These are phyloP conservation scores for Amphimallon solstitiale DNA, from an alignment of 2,888 invertebrate species.

Conservation along the genomic window DNA sequence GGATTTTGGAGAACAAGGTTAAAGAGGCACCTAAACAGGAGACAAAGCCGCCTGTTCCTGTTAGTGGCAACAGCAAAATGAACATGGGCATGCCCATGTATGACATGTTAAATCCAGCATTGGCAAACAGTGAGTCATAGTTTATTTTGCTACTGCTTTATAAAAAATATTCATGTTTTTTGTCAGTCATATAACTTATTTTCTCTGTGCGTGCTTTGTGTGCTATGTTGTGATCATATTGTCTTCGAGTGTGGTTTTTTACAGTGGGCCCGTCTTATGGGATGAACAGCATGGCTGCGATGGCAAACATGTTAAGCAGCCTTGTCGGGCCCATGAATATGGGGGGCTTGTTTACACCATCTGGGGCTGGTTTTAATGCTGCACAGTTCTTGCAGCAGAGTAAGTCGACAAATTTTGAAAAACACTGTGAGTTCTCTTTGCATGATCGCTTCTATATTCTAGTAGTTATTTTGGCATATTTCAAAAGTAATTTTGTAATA, in stretches of 20 bases:
- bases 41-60: constrained; percentile 50
- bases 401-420: constrained; percentile 66
- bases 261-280: constrained; percentile 47
- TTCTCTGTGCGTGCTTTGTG: background rate
- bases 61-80: constrained; percentile 58
- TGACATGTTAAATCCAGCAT: constrained; percentile 65
- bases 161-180: too few species aligned
- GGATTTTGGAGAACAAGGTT: constrained; percentile 61
- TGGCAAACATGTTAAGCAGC: constrained; percentile 64
- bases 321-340: constrained; percentile 61
- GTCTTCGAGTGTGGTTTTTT: constrained; percentile 34
- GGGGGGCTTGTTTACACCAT: constrained; percentile 57
- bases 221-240: constrained; percentile 11
- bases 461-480: background rate
- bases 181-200: too few species aligned
- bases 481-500: too few species aligned
- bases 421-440: constrained; percentile 37
- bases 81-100: constrained; percentile 65
- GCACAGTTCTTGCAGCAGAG: constrained; percentile 87
- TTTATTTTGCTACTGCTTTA: too few species aligned
- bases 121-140: constrained; percentile 43
- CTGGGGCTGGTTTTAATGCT: constrained; percentile 70
- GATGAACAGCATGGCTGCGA: constrained; percentile 63
- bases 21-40: constrained; percentile 63
- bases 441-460: constrained; percentile 34